These are phyloP conservation scores for Phoronis australis DNA, from an alignment of 2,888 invertebrate genomes.

Conservation along the genomic window DNA sequence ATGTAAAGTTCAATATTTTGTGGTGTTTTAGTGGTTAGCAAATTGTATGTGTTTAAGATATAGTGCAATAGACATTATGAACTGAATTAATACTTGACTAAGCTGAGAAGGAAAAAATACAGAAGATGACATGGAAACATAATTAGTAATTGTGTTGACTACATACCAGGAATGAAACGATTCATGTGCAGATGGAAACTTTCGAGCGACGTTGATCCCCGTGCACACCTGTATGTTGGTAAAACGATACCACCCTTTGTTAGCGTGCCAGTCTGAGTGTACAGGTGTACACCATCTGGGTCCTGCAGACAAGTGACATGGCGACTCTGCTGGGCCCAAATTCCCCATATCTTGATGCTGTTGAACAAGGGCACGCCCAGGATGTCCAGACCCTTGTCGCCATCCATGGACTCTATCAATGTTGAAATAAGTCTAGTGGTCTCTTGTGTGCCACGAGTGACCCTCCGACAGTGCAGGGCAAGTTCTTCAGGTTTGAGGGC, in stretches of 20 bases:
- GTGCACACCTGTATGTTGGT: slow-evolving; percentile 20
- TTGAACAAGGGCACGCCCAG: slow-evolving; percentile 18
- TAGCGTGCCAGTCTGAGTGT: slow-evolving; percentile 13
- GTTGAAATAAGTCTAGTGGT: neutral
- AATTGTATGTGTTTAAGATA: too few relatives aligned
- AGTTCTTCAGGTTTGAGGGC: neutral
- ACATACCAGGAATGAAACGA: neutral
- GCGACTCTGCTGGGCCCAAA: slow-evolving; percentile 3
- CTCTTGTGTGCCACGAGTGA: neutral
- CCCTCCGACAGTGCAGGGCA: neutral
- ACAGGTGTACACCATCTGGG: slow-evolving; percentile 13
- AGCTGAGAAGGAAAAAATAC: too few relatives aligned
- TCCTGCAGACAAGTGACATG: slow-evolving; percentile 8
- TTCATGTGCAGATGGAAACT: slow-evolving; percentile 16
- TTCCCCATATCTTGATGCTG: slow-evolving; percentile 1
- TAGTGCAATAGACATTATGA: too few relatives aligned
- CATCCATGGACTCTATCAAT: slow-evolving; percentile 12
- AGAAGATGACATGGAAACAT: too few relatives aligned
- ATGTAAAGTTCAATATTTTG: too few relatives aligned
- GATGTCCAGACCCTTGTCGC: slow-evolving; percentile 13
- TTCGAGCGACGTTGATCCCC: slow-evolving; percentile 28
- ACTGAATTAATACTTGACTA: too few relatives aligned
- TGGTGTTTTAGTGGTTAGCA: too few relatives aligned
- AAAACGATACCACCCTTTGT: slow-evolving; percentile 20
- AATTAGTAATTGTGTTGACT: too few relatives aligned